phyloP scores from a whole-genome alignment of 37 sponge, comb jelly and placozoan species.

The Halisarca cf. caerulea region DNA sequence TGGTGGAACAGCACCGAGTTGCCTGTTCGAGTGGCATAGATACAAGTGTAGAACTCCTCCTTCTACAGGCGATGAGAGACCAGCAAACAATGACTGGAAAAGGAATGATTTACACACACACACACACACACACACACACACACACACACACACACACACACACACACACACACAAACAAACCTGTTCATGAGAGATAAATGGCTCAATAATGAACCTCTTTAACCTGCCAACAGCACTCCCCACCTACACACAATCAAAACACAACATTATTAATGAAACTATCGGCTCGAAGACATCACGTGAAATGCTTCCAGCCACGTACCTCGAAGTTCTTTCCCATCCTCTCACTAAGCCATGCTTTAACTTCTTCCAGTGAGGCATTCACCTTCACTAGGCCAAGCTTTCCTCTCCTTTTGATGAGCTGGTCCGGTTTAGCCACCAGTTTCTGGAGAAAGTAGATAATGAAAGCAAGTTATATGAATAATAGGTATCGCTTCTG shows the following conservation, averaged over 20 bases:
- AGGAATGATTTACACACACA: neutral
- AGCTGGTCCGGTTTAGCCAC: constrained; percentile 95
- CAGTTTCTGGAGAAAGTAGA: constrained; percentile 51
- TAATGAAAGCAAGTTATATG: neutral
- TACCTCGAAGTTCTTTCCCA: constrained; percentile 57
- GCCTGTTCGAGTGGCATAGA: constrained; percentile 75
- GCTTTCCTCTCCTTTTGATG: constrained; percentile 94
- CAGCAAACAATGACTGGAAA: neutral
- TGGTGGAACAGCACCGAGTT: constrained; percentile 87
- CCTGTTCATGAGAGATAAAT: constrained; percentile 73
- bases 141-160: neutral
- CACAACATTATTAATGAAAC: neutral
- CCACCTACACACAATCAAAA: constrained; percentile 44
- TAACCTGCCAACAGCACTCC: constrained; percentile 70
- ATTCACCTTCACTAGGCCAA: constrained; percentile 88
- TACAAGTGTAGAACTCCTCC: constrained; percentile 79
- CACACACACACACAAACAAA: constrained; percentile 21
- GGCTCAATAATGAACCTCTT: constrained; percentile 90
- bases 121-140: constrained; percentile 34
- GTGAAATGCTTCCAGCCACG: neutral
- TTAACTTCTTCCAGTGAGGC: constrained; percentile 52
- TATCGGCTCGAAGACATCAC: too few species aligned
- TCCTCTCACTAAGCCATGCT: constrained; percentile 72
- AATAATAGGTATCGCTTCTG: too few species aligned
- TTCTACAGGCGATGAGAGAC: neutral